These are phyloP conservation scores for Scomber colias DNA, from an alignment of 2,113 vertebrate genomes.

Conservation along the genomic window DNA sequence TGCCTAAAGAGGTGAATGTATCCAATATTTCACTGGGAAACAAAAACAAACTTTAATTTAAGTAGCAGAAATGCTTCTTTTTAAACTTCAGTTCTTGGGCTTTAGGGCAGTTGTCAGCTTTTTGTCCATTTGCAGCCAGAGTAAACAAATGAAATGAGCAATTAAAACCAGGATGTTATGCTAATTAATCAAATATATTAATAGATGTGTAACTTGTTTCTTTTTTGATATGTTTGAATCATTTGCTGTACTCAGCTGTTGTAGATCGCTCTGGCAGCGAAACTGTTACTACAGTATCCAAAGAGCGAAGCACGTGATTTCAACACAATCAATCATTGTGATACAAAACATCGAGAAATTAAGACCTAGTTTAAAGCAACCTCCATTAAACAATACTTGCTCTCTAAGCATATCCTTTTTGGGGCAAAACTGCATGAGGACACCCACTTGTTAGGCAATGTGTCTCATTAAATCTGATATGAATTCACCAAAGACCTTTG, in stretches of 20 bases:
- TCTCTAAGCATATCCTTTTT: neutral
- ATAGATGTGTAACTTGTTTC: too few species aligned
- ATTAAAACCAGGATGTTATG: neutral
- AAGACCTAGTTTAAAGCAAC: neutral
- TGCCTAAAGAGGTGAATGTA: too few species aligned
- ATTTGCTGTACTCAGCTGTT: too few species aligned
- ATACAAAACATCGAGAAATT: slow-evolving; percentile 13
- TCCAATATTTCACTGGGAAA: too few species aligned
- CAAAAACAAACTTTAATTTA: neutral
- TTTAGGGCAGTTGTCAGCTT: too few species aligned
- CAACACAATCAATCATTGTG: neutral
- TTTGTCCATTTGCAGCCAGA: too few species aligned
- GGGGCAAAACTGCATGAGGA: neutral
- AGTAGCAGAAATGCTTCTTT: neutral
- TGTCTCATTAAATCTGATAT: slow-evolving; percentile 49
- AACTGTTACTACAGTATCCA: neutral
- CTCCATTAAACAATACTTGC: slow-evolving; percentile 8
- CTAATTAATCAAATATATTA: neutral
- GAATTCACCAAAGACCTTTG: slow-evolving; percentile 34
- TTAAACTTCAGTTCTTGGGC: too few species aligned
- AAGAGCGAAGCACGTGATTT: neutral
- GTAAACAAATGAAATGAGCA: neutral
- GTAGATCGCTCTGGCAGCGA: too few species aligned
- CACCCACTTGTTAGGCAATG: slow-evolving; percentile 4
- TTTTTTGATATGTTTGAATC: too few species aligned